Percentiles rank a stretch among this genome's conserved stretches.
Conservation (phyloP, 2,797 vertebrate species). For the Enteromius unitaeniatus region DNA sequence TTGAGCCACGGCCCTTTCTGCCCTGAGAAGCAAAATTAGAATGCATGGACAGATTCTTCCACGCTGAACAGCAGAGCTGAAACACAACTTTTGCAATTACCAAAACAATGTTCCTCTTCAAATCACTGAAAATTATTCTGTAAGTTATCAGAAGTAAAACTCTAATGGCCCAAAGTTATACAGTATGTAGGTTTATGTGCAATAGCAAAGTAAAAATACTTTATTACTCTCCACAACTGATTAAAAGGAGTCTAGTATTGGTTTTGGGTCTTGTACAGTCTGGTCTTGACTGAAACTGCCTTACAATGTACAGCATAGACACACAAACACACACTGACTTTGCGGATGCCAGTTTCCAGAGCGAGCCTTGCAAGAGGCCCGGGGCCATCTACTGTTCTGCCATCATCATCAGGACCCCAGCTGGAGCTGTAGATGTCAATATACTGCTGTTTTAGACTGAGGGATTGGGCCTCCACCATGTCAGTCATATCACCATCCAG, state of each 20-base stretch:
- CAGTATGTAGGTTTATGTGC: not conserved
- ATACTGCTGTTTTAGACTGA: constrained; percentile 89
- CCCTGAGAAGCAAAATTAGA: constrained; percentile 73
- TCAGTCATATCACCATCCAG: constrained; percentile 95
- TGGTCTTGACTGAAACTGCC: not conserved
- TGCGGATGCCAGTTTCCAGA: constrained; percentile 83
- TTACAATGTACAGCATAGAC: not conserved
- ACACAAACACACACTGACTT: constrained; percentile 66
- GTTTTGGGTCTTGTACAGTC: not conserved
- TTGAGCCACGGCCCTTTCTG: constrained; percentile 87
- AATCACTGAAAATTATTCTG: not conserved
- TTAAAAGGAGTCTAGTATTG: not conserved
- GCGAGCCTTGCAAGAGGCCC: constrained; percentile 89
- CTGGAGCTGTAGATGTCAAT: constrained; percentile 94
- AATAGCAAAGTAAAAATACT: not conserved
- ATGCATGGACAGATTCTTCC: not conserved
- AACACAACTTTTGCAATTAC: not conserved
- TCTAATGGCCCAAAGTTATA: not conserved
- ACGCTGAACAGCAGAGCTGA: not conserved
- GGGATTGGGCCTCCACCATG: constrained; percentile 90
- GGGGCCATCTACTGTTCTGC: constrained; percentile 92
- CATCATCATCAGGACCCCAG: constrained; percentile 96
- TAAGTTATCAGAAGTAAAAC: not conserved
- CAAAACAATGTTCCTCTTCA: not conserved
- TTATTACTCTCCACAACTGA: not conserved